phyloP scores from a whole-genome alignment of 2,113 vertebrate genomes.

The Cichladusa arquata region DNA sequence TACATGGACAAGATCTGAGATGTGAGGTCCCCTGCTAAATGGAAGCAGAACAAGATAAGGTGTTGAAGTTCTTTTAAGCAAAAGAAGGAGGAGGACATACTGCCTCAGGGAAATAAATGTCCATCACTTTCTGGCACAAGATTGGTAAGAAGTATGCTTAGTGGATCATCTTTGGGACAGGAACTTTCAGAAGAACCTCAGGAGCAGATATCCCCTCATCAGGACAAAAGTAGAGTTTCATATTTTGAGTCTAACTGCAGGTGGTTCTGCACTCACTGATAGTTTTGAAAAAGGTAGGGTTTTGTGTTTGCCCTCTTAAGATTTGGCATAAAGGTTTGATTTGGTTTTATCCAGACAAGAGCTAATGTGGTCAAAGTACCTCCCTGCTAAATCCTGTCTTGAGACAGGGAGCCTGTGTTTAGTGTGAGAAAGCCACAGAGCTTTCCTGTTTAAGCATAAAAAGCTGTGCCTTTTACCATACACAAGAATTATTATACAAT shows the following conservation, averaged over 20 bases:
- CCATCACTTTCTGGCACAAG: background rate
- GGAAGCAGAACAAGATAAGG: background rate
- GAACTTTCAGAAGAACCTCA: background rate
- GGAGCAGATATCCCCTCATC: background rate
- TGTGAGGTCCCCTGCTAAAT: background rate
- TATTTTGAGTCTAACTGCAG: background rate
- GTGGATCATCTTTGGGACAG: background rate
- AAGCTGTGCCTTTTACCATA: background rate
- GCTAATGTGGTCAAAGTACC: background rate
- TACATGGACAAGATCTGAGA: background rate
- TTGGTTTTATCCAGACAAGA: background rate
- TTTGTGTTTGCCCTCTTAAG: background rate
- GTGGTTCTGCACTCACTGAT: fast-evolving
- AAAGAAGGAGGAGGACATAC: background rate
- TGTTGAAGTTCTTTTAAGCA: background rate
- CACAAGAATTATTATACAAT: background rate
- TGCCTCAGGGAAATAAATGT: background rate
- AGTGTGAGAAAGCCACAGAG: background rate
- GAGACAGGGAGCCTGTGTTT: background rate
- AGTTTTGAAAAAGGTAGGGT: background rate
- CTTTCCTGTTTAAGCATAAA: background rate
- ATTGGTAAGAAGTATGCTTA: background rate
- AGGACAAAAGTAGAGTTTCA: background rate
- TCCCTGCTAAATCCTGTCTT: background rate
- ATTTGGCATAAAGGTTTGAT: background rate